Conservation (phyloP, 1,140 invertebrate genomes). For the Parapsyche elsis region DNA sequence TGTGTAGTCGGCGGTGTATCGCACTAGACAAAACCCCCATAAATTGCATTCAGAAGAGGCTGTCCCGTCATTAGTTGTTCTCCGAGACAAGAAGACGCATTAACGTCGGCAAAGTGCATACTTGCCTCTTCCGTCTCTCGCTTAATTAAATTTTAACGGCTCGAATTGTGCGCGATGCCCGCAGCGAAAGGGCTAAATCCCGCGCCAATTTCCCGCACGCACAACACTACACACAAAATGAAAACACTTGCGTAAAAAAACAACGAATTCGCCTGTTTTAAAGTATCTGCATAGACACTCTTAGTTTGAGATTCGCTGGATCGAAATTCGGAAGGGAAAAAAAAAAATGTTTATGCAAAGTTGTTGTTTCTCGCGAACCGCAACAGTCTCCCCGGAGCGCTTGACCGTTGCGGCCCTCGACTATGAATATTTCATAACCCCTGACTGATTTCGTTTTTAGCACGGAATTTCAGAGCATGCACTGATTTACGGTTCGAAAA, state of each 20-base stretch:
- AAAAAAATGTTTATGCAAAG: slow-evolving; percentile 12
- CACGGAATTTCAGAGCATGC: slow-evolving; percentile 39
- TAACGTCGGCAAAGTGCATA: slow-evolving; percentile 37
- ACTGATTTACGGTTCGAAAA: slow-evolving; percentile 48
- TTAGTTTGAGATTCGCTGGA: neutral
- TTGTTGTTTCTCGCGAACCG: slow-evolving; percentile 9
- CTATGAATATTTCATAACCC: slow-evolving; percentile 53
- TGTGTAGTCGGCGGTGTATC: neutral
- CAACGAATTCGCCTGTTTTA: too few species aligned
- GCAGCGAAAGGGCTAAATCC: neutral
- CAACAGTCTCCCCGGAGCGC: neutral
- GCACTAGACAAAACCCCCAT: slow-evolving; percentile 19
- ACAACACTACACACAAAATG: neutral
- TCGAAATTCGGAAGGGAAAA: neutral
- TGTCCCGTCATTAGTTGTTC: slow-evolving; percentile 41
- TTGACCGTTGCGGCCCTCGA: neutral
- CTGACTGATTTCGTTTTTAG: slow-evolving; percentile 51
- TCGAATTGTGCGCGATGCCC: slow-evolving; percentile 20
- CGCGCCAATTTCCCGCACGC: neutral
- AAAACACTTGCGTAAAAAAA: too few species aligned
- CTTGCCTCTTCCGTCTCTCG: slow-evolving; percentile 17
- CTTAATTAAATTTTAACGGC: slow-evolving; percentile 46
- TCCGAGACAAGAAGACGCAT: slow-evolving; percentile 37
- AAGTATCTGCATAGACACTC: too few species aligned
- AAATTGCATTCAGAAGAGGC: slow-evolving; percentile 36